A percentile compares a stretch with the other conserved stretches of the same genome.
Evolutionary conservation across 2,888 invertebrate species (phyloP).

Genomic region (Caradrina clavipalpis): DNA sequence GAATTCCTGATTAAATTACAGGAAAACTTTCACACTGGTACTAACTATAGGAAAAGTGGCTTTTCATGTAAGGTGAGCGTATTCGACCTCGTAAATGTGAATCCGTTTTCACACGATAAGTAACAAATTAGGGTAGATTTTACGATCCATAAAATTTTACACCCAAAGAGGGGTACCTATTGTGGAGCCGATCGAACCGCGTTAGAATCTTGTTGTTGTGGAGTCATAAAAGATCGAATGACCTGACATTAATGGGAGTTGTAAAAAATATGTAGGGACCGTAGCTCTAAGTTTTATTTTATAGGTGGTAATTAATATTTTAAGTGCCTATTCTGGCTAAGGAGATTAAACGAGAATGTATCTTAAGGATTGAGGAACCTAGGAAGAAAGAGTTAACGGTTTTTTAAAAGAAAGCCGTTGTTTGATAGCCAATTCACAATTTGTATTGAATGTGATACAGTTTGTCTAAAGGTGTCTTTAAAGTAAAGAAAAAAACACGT

Average conservation of each 20-base stretch:
- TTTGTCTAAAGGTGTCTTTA: background rate
- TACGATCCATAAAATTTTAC: constrained; percentile 72
- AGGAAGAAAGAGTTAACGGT: no score
- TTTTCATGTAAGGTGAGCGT: constrained; percentile 30
- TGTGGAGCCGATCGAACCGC: constrained; percentile 48
- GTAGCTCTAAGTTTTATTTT: constrained; percentile 38
- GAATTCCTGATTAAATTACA: background rate
- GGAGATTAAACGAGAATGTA: constrained; percentile 5
- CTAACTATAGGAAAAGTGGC: constrained; percentile 17
- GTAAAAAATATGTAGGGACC: constrained; percentile 36
- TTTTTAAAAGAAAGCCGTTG: background rate
- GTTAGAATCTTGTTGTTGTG: constrained; percentile 29
- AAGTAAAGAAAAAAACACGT: no score
- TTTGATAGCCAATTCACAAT: background rate
- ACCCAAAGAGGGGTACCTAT: constrained; percentile 44
- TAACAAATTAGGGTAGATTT: constrained; percentile 69
- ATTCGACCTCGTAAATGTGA: constrained; percentile 61
- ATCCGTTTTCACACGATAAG: constrained; percentile 66
- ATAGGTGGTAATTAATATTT: constrained; percentile 39
- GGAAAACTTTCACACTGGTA: background rate
- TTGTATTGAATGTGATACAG: background rate
- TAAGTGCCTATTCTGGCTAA: background rate
- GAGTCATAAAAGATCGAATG: constrained; percentile 45
- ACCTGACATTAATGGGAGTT: constrained; percentile 23
- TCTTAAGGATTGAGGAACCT: background rate